Evolutionary conservation across 2,888 invertebrate genomes (phyloP), one percentile per base, ranked within the genome.

Genomic region (Lithosia quadra): DNA sequence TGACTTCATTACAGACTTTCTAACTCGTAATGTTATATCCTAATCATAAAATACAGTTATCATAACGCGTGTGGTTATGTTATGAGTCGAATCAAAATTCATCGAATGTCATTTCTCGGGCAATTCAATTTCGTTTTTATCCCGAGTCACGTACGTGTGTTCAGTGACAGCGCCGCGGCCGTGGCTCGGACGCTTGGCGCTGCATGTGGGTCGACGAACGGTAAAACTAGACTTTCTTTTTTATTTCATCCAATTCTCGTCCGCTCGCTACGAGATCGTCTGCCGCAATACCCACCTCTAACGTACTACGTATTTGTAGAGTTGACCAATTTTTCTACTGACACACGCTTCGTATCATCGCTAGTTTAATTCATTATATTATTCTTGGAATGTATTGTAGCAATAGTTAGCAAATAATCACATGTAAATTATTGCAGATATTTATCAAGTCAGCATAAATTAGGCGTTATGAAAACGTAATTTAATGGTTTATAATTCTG

Each of bases 121-220:
- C 75, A 59, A 84, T 82, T 86, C 82, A 86, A 84, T 87, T 89
- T 90, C 88, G 88, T 89, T 90, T 90, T 87, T 87, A 87, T 85
- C 83, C 82, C 83, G 79, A 86, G 88, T 89, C 90, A 90, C 89
- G 90, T 90, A 83, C 69, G 68, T 59, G 68, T 59, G 62, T 70
- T 57, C 62, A 57, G 78, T 67, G 67, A 76, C 82, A 69, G 69
- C 74, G 74, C 70, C 75, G 69, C 72, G 74, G 74, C 74, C 77
- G 63, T 73, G 70, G 73, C 75, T 56, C 67, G 71, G 60, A 58
- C 74, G 67, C 63, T n/a, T n/a, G 64, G 59, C 70, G 34, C 61
- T 62, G 64, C 90, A 91, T 92, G 89, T 92, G 90, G 94, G 93
- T 92, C 94, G 91, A 81, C 85, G 89, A 92, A 94, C 94, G 94